phyloP scores from a whole-genome alignment of 2,113 vertebrate species.

The Choloepus hoffmanni region DNA sequence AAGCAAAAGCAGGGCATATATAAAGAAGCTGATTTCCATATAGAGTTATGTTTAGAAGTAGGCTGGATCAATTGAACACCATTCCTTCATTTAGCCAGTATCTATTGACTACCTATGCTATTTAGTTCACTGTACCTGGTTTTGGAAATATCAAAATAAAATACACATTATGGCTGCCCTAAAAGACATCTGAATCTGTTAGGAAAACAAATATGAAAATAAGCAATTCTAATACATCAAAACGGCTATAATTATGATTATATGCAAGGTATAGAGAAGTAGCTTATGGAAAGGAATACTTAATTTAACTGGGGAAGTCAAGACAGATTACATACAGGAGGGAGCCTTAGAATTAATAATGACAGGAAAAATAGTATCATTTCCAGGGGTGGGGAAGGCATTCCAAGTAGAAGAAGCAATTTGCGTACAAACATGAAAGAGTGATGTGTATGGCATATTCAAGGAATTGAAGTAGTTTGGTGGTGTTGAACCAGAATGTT shows the following conservation, averaged over 20 bases:
- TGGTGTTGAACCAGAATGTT: not conserved
- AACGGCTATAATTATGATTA: not conserved
- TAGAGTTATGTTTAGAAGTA: not conserved
- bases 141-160: conserved; percentile 44
- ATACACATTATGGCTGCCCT: not conserved
- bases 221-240: not conserved
- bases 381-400: not conserved
- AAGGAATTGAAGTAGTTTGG: not conserved
- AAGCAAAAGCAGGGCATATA: not conserved
- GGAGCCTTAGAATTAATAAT: not conserved
- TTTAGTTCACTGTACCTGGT: not conserved
- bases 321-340: not conserved
- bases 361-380: not conserved
- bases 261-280: not conserved
- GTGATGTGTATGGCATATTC: not conserved
- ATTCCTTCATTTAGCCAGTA: not conserved
- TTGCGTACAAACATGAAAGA: not conserved
- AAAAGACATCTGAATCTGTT: not conserved
- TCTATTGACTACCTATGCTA: not conserved
- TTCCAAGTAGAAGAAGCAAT: not conserved
- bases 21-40: not conserved
- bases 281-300: not conserved
- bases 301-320: not conserved
- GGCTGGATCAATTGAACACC: not conserved
- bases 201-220: not conserved